Conservation (phyloP, 1,140 invertebrate species). For the Linepithema humile region DNA sequence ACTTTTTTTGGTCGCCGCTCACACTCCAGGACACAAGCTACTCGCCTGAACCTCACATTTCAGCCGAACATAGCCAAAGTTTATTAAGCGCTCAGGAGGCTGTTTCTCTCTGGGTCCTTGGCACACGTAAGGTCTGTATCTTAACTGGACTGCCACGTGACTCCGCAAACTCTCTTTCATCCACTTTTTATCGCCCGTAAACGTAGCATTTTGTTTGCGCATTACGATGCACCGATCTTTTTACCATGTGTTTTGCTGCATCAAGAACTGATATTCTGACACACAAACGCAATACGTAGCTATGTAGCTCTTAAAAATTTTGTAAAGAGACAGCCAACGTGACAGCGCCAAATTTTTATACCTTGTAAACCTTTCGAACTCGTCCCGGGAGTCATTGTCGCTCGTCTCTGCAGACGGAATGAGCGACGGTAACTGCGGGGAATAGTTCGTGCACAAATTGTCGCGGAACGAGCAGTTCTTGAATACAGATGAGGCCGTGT, state of each 20-base stretch:
- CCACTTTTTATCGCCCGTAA: conserved; percentile 52
- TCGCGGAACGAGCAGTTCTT: conserved; percentile 6
- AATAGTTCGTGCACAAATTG: not conserved
- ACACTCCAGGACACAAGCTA: conserved; percentile 89
- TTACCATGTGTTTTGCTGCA: conserved; percentile 29
- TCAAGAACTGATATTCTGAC: conserved; percentile 18
- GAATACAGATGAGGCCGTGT: conserved; percentile 9
- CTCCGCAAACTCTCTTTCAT: conserved; percentile 64
- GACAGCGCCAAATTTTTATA: no score
- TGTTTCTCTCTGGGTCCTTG: conserved; percentile 95
- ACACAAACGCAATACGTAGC: not conserved
- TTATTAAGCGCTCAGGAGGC: conserved; percentile 95
- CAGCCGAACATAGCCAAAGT: conserved; percentile 86
- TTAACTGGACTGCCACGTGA: conserved; percentile 71
- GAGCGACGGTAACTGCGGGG: not conserved
- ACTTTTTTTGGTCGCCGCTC: conserved; percentile 78
- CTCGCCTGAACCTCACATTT: conserved; percentile 87
- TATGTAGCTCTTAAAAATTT: not conserved
- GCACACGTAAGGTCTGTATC: conserved; percentile 93
- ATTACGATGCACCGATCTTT: conserved; percentile 54
- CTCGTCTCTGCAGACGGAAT: not conserved
- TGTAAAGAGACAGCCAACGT: no score
- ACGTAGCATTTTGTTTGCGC: conserved; percentile 47
- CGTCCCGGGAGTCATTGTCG: not conserved
- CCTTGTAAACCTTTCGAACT: no score